These are phyloP conservation scores for Lithosia quadra DNA, from an alignment of 2,888 invertebrate genomes.

Conservation along the genomic window DNA sequence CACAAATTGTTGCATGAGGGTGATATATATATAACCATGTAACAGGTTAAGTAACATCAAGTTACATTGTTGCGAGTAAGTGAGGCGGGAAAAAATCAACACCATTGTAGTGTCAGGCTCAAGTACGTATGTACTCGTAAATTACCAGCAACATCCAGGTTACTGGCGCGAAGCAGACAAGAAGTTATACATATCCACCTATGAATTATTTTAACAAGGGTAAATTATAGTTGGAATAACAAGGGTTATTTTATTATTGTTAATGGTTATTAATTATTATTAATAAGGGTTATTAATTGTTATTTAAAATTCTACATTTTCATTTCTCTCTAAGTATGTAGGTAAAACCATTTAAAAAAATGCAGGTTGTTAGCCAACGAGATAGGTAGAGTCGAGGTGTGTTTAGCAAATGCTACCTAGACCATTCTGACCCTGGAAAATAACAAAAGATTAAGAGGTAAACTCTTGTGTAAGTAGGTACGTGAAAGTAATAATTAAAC, in stretches of 20 bases:
- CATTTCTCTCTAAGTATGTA: too few relatives aligned
- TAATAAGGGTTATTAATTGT: too few relatives aligned
- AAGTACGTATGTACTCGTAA: not conserved
- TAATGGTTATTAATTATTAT: too few relatives aligned
- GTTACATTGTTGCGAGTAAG: slow-evolving; percentile 17
- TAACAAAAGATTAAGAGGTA: not conserved
- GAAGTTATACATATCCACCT: not conserved
- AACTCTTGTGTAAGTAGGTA: not conserved
- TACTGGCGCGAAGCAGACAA: not conserved
- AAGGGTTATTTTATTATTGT: too few relatives aligned
- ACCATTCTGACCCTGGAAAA: not conserved
- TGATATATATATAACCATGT: slow-evolving; percentile 13
- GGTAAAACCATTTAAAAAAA: too few relatives aligned
- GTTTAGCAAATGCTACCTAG: not conserved
- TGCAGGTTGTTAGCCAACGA: too few relatives aligned
- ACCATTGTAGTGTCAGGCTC: slow-evolving; percentile 17
- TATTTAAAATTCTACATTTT: not conserved
- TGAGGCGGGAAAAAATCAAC: slow-evolving; percentile 16
- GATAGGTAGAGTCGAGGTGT: not conserved
- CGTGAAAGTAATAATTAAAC: not conserved
- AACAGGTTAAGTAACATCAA: slow-evolving; percentile 23
- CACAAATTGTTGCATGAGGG: slow-evolving; percentile 15
- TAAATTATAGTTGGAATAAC: too few relatives aligned
- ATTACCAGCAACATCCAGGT: not conserved
- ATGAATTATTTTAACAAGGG: too few relatives aligned